Percentiles rank a stretch among this genome's conserved stretches.
These are phyloP conservation scores for Spea bombifrons DNA, from an alignment of 2,113 vertebrate species.

Conservation along the genomic window DNA sequence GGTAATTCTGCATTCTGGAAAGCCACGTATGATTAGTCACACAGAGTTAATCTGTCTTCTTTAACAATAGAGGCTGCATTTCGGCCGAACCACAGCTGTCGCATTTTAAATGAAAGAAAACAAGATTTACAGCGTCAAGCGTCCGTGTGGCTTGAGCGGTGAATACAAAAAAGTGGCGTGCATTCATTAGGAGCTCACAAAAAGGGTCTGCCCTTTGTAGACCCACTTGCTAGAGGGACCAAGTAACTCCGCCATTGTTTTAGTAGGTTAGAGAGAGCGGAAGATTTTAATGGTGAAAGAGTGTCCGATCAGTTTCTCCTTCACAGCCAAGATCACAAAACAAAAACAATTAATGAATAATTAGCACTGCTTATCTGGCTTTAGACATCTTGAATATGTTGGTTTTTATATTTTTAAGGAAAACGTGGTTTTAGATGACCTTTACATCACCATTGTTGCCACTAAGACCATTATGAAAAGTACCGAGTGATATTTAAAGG, in stretches of 20 bases:
- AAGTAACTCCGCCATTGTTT: constrained; percentile 64
- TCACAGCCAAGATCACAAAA: no score
- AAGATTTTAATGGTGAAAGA: no score
- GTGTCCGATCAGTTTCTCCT: constrained; percentile 46
- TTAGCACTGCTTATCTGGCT: no score
- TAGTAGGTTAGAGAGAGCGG: constrained; percentile 49
- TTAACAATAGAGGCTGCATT: constrained; percentile 88
- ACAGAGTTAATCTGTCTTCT: constrained; percentile 89
- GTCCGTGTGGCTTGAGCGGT: constrained; percentile 75
- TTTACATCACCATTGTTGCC: no score
- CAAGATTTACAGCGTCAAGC: constrained; percentile 89
- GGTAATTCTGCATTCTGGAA: constrained; percentile 82
- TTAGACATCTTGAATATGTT: no score
- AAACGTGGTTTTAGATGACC: no score
- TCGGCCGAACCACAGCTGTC: constrained; percentile 97
- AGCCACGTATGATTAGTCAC: constrained; percentile 97
- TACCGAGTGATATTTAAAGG: no score
- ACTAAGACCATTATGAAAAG: no score
- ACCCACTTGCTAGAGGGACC: constrained; percentile 69
- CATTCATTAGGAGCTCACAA: constrained; percentile 82
- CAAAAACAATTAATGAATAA: no score
- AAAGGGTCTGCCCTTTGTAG: constrained; percentile 67
- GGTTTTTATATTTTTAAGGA: no score
- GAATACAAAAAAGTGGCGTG: constrained; percentile 66
- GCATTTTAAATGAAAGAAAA: constrained; percentile 90